Evolutionary conservation across 2,797 vertebrate species (phyloP).

Genomic region (Microctenopoma stevenorrisi): DNA sequence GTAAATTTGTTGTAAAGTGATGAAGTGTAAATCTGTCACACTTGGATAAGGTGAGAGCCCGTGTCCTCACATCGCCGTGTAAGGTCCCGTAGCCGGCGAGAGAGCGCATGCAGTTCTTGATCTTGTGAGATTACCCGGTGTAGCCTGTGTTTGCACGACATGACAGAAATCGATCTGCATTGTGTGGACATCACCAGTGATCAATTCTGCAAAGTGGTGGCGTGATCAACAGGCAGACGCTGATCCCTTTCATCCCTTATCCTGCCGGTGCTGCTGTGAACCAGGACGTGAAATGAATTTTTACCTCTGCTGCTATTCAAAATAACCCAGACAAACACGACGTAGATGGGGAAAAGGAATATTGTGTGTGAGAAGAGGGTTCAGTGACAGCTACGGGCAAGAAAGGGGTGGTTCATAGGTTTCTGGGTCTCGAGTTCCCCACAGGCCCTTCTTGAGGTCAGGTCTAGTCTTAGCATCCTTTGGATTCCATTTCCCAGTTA

Average conservation of each 20-base stretch:
- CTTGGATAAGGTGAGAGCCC: not conserved
- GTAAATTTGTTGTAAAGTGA: too few species aligned
- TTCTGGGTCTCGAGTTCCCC: slow-evolving; percentile 2
- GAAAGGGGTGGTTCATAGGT: slow-evolving; percentile 13
- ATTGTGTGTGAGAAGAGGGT: not conserved
- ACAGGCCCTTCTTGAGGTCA: not conserved
- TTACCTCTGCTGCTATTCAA: not conserved
- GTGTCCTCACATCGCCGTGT: not conserved
- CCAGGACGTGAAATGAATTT: not conserved
- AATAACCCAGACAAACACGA: not conserved
- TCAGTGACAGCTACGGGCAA: slow-evolving; percentile 27
- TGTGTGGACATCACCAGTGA: not conserved
- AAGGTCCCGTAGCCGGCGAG: too few species aligned
- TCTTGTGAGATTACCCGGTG: not conserved
- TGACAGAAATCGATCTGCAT: not conserved
- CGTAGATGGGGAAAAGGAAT: not conserved
- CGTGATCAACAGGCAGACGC: not conserved
- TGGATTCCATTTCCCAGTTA: slow-evolving; percentile 35
- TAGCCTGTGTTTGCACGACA: not conserved
- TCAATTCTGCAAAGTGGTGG: not conserved
- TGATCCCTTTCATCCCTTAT: too few species aligned
- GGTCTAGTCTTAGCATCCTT: not conserved
- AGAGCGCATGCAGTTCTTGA: not conserved
- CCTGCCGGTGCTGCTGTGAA: not conserved
- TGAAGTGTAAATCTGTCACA: too few species aligned